A percentile compares a stretch with the other conserved stretches of the same genome.
Conservation (phyloP, 2,888 invertebrate genomes). For the Cephus sareptanus region DNA sequence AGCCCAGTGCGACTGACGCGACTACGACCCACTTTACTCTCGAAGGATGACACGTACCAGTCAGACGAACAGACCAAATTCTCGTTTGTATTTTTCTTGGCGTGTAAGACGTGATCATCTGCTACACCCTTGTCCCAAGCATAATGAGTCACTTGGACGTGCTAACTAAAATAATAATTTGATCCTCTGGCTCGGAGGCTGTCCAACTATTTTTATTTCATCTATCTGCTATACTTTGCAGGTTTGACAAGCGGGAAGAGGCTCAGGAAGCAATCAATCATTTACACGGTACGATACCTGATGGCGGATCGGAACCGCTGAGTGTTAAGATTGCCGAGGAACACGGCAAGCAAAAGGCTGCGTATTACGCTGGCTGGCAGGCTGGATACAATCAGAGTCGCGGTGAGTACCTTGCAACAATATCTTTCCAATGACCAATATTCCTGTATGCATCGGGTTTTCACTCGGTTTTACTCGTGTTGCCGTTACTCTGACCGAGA, state of each 20-base stretch:
- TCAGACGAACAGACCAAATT: too few relatives aligned
- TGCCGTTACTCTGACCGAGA: too few relatives aligned
- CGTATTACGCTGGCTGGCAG: slow-evolving; percentile 78
- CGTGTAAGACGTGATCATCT: not conserved
- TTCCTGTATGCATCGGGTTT: not conserved
- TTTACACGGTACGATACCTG: slow-evolving; percentile 86
- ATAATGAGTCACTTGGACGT: not conserved
- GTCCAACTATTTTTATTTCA: too few relatives aligned
- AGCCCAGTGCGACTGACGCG: too few relatives aligned
- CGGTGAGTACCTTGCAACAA: slow-evolving; percentile 54
- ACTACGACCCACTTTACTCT: too few relatives aligned
- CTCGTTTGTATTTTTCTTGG: too few relatives aligned
- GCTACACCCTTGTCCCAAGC: not conserved
- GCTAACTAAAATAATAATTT: slow-evolving; percentile 10
- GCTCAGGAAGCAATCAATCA: slow-evolving; percentile 90
- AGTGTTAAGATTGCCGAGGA: slow-evolving; percentile 89
- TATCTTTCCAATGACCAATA: not conserved
- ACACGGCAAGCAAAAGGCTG: slow-evolving; percentile 85
- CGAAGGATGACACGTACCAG: too few relatives aligned
- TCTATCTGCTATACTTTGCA: slow-evolving; percentile 47
- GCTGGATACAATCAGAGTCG: slow-evolving; percentile 75
- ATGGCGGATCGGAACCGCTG: slow-evolving; percentile 85
- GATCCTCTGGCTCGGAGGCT: not conserved
- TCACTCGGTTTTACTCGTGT: too few relatives aligned
- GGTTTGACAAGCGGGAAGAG: slow-evolving; percentile 88